Base-by-base conservation (phyloP, 1,140 invertebrate species). In the Magallana angulata region DNA sequence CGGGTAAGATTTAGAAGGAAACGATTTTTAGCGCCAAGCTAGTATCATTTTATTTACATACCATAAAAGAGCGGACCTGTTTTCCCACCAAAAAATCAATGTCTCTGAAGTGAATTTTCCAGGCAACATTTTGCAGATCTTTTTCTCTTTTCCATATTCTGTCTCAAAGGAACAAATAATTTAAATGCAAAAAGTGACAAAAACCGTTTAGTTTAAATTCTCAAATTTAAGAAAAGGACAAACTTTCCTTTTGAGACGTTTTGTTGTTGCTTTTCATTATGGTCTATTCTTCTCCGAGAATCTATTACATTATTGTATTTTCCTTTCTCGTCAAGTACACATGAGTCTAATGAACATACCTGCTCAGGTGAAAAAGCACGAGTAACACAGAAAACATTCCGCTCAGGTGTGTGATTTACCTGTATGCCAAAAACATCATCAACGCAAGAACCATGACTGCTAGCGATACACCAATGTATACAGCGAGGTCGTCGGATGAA, bases 91-190 rank as follows among this genome's bases (percentile, higher is more conserved):
- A 87, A 59, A 92, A 93, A 68, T 91, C 87, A 14, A 93, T 85
- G 59, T 92, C 91, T 64, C 85, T 57, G 86, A 90, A 92, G 48
- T 89, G 87, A 36, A 93, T 89, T 64, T 92, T 92, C 93, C 93
- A 93, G 0, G 76, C 59, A 62, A 90, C 90, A 24, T 90, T 89
- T 36, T 92, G 91, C n/a, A 93, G 62, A 9, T 89, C 87, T 36
- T 87, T 87, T 83, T 93, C 91, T 14, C 89, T 90, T 84, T 87
- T 89, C 92, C 91, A 93, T 90, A 92, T 92, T 30, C 93, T 93
- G 80, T 7, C 48, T 11, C 4, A n/a, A 36, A 85, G 8, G 64
- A 57, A 58, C 14, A 7, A 18, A 16, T 18, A 64, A 16, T 16
- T 48, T 48, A 48, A 48, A 48, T 48, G 36, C 36, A 48, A 48